These are phyloP conservation scores for Oncorhynchus masou DNA, from an alignment of 2,113 vertebrate genomes.

Conservation along the genomic window DNA sequence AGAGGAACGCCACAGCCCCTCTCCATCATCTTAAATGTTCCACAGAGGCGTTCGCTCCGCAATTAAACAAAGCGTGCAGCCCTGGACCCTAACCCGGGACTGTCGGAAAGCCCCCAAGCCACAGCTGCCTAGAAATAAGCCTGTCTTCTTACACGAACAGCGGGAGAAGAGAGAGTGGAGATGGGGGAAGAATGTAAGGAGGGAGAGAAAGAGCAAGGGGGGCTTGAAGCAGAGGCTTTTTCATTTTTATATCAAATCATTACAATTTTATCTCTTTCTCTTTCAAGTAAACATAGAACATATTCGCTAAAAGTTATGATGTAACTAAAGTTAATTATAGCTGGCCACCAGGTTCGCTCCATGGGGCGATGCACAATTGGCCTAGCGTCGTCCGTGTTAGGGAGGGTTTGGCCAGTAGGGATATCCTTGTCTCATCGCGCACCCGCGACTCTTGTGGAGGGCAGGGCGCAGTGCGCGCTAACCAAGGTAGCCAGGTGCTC, in stretches of 20 bases:
- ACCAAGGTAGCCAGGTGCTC: too few species aligned
- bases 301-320: background rate
- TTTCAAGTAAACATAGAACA: background rate
- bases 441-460: too few species aligned
- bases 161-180: background rate
- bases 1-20: background rate
- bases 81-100: background rate
- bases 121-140: background rate
- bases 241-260: background rate
- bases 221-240: background rate
- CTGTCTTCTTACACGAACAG: slow-evolving; percentile 4
- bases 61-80: background rate
- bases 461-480: too few species aligned
- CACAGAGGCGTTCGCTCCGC: background rate
- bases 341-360: too few species aligned
- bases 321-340: background rate
- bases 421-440: too few species aligned
- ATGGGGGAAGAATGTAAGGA: background rate
- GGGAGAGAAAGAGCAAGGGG: background rate
- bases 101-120: background rate
- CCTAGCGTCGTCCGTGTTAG: too few species aligned
- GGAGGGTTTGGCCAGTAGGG: too few species aligned
- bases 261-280: background rate
- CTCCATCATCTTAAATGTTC: slow-evolving; percentile 3
- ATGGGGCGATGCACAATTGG: too few species aligned